Percentiles rank a stretch among this genome's conserved stretches.
Evolutionary conservation across 2,888 invertebrate genomes (phyloP).

Genomic region (Aleiodes leptofemur): DNA sequence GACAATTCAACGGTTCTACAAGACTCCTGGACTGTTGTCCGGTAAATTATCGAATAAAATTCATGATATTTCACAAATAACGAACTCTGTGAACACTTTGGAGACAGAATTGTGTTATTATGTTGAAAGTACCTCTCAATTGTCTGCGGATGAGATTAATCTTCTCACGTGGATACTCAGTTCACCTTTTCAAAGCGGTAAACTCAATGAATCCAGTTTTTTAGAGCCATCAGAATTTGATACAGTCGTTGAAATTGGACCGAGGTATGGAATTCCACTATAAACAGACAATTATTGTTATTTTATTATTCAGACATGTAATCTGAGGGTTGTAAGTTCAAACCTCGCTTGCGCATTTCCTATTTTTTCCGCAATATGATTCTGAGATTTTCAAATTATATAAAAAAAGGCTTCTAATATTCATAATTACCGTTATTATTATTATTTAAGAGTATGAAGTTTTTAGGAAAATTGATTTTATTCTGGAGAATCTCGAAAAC

Average conservation of each 20-base stretch:
- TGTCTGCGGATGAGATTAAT: conserved; percentile 80
- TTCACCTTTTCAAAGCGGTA: conserved; percentile 81
- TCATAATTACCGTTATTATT: too few species aligned
- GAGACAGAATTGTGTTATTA: conserved; percentile 90
- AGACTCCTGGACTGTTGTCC: conserved; percentile 76
- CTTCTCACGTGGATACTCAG: conserved; percentile 87
- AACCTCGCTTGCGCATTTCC: too few species aligned
- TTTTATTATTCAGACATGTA: too few species aligned
- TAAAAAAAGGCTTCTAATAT: too few species aligned
- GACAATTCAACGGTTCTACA: conserved; percentile 80
- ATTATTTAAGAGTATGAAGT: too few species aligned
- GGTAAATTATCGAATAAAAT: conserved; percentile 64
- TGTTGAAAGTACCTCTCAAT: conserved; percentile 77
- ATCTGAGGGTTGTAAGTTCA: too few species aligned
- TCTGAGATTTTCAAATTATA: too few species aligned
- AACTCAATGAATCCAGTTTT: conserved; percentile 77
- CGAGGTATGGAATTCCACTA: conserved; percentile 79
- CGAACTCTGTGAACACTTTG: conserved; percentile 74
- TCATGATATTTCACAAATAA: conserved; percentile 57
- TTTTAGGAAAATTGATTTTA: too few species aligned
- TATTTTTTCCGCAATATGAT: too few species aligned
- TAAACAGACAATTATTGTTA: conserved; percentile 25
- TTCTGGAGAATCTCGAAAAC: too few species aligned
- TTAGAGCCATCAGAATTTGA: conserved; percentile 70
- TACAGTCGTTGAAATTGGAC: conserved; percentile 90